Evolutionary conservation across 2,888 invertebrate species (phyloP), one percentile per base, ranked within the genome.

Genomic region (Oasisia sp.): DNA sequence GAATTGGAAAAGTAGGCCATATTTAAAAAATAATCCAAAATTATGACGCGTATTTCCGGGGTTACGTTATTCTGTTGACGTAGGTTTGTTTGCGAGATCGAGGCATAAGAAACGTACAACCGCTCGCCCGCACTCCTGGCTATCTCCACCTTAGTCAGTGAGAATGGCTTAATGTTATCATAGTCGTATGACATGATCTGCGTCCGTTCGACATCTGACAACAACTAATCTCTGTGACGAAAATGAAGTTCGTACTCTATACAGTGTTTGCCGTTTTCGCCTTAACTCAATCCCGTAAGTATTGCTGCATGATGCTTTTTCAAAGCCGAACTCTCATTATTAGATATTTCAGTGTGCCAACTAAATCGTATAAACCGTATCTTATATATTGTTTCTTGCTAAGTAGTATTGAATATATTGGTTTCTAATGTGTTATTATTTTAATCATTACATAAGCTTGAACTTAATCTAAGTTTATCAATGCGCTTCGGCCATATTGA

Each of bases 11-110:
- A 1, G 9, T 27, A 19, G 19, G 74, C n/a, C 74, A 74, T 74
- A 27, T 74, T 74, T 5, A 74, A 74, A 50, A 74, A 74, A 56
- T 11, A 56, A 74, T 74, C 74, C 27, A 74, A 74, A 74, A 27
- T 74, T 74, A 74, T 74, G 74, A 74, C 74, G 74, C 74, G 74
- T 27, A 74, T 74, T 74, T 27, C 74, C 74, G 74, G 74, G 74
- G 74, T 74, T 74, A 74, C 74, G 74, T 74, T 50, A 50, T 50
- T 74, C 27, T 74, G 74, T 74, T 74, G 74, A 74, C 74, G 74
- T 74, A 74, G 74, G 74, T 74, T 74, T 74, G 74, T 74, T 74
- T 74, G 74, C 74, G 74, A 74, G 74, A 74, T 74, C 74, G 74
- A 74, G 74, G 74, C 74, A 74, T n/a, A 74, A 74, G 74, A 74